A percentile compares a stretch with the other conserved stretches of the same genome.
phyloP scores from a whole-genome alignment of 2,113 vertebrate species.

The Illadopsis cleaveri region DNA sequence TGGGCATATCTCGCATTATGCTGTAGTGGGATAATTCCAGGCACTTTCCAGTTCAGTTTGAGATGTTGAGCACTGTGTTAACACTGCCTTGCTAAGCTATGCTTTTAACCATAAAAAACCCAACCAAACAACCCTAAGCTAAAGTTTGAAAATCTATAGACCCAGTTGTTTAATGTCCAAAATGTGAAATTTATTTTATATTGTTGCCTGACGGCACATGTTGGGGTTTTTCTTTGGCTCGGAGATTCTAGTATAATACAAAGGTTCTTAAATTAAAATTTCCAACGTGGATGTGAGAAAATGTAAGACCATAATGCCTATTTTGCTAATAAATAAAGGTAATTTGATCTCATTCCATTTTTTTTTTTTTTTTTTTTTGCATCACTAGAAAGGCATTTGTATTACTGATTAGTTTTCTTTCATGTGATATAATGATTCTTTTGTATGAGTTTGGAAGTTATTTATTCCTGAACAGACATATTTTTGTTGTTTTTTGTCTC shows the following conservation, averaged over 20 bases:
- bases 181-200: not conserved
- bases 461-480: not conserved
- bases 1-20: accelerated
- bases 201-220: not conserved
- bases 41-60: not conserved
- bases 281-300: not conserved
- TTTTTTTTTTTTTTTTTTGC: not conserved
- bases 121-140: not conserved
- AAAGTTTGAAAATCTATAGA: not conserved
- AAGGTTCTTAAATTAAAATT: not conserved
- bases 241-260: not conserved
- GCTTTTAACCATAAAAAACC: not conserved
- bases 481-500: not conserved
- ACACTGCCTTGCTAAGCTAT: not conserved
- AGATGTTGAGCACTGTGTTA: not conserved
- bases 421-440: not conserved
- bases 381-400: not conserved
- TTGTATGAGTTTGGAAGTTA: not conserved
- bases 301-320: not conserved
- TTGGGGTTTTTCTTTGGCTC: not conserved
- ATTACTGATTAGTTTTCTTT: not conserved
- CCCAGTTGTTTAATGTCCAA: not conserved
- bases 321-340: constrained; percentile 8
- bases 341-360: not conserved
- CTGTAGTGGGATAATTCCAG: not conserved